Evolutionary conservation across 2,113 vertebrate genomes (phyloP).

Genomic region (Urocitellus parryii): DNA sequence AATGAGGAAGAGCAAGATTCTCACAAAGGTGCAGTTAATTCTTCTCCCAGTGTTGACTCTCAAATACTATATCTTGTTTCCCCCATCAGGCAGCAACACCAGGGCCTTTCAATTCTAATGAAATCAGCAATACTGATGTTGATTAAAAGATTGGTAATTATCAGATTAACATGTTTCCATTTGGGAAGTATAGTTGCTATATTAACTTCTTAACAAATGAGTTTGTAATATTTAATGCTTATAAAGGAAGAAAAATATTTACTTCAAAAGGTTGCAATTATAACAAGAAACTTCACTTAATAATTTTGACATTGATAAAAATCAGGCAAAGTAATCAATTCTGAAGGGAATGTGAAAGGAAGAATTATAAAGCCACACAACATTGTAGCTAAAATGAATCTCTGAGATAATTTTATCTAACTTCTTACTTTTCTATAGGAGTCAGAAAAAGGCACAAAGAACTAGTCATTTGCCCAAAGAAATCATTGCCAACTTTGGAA

Average conservation of each 20-base stretch:
- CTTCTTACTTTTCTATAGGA: background rate
- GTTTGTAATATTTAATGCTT: background rate
- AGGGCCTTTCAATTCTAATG: background rate
- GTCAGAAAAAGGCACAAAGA: background rate
- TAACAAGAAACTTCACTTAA: background rate
- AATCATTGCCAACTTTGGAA: background rate
- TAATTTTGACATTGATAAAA: background rate
- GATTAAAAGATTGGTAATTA: background rate
- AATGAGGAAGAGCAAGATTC: background rate
- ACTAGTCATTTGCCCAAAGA: background rate
- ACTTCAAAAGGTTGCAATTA: background rate
- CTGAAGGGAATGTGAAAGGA: background rate
- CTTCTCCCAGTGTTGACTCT: background rate
- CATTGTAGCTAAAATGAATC: background rate
- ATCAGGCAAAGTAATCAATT: background rate
- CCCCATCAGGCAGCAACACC: rapidly evolving
- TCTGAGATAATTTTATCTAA: background rate
- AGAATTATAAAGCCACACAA: background rate
- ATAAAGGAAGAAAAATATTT: background rate
- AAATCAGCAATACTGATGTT: background rate
- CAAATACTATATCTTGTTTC: background rate
- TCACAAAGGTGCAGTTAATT: background rate
- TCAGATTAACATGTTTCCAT: background rate
- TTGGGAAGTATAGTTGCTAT: background rate
- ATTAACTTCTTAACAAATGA: background rate